phyloP scores from a whole-genome alignment of 2,888 invertebrate genomes.

The Tetramorium bicarinatum region DNA sequence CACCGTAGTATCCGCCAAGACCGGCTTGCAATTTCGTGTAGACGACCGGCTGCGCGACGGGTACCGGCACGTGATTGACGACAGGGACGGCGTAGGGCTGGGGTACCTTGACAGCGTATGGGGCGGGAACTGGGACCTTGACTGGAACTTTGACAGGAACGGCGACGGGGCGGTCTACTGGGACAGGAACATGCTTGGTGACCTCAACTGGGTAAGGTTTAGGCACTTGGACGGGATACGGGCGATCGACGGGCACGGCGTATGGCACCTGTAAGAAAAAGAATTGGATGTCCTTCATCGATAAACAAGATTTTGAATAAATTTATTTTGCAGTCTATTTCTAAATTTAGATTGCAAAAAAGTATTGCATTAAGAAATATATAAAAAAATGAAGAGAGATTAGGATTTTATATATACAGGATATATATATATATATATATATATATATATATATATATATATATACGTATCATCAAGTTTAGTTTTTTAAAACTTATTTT shows the following conservation, averaged over 20 bases:
- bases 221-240: constrained; percentile 84
- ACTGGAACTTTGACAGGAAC: constrained; percentile 79
- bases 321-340: not conserved
- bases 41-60: constrained; percentile 68
- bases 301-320: not conserved
- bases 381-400: not conserved
- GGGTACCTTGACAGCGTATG: constrained; percentile 82
- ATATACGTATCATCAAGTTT: not conserved
- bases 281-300: not conserved
- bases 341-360: not conserved
- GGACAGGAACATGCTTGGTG: constrained; percentile 82
- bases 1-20: constrained; percentile 33
- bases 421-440: not conserved
- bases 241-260: constrained; percentile 84
- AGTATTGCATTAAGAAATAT: not conserved
- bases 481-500: not conserved
- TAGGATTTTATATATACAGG: not conserved
- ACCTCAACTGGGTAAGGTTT: constrained; percentile 85
- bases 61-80: constrained; percentile 81
- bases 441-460: not conserved
- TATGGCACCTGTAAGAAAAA: constrained; percentile 80
- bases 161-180: constrained; percentile 83
- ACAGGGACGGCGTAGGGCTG: constrained; percentile 84
- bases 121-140: constrained; percentile 82
- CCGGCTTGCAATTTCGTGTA: constrained; percentile 58